Conservation (phyloP, 2,888 invertebrate genomes). For the Lepidochrysops patricia region DNA sequence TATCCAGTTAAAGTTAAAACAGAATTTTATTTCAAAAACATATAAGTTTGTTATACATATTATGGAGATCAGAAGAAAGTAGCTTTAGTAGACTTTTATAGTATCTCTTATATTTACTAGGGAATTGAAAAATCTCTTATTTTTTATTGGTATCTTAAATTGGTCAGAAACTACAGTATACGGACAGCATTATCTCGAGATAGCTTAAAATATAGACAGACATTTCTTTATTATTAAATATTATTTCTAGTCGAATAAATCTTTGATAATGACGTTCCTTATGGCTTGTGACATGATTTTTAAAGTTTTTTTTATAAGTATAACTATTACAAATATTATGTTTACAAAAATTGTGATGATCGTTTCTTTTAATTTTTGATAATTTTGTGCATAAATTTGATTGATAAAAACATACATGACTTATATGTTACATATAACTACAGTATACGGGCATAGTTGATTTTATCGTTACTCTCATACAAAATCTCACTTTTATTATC, state of each 20-base stretch:
- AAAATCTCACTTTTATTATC: constrained; percentile 10
- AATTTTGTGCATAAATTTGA: too few species aligned
- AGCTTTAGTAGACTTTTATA: too few species aligned
- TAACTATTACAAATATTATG: neutral
- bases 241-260: too few species aligned
- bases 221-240: too few species aligned
- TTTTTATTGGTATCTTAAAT: constrained; percentile 1
- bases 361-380: too few species aligned
- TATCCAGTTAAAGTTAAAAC: neutral
- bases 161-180: neutral
- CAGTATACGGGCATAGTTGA: too few species aligned
- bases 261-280: too few species aligned
- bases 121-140: constrained; percentile 5
- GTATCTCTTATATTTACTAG: neutral
- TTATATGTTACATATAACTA: too few species aligned
- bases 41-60: too few species aligned
- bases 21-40: neutral
- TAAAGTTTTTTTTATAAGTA: neutral
- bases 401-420: too few species aligned
- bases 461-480: neutral
- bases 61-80: neutral
- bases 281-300: neutral
- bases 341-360: neutral
- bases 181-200: neutral
- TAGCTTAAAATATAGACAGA: too few species aligned